Conservation (phyloP, 2,888 invertebrate genomes). For the Pseudococcus viburni region DNA sequence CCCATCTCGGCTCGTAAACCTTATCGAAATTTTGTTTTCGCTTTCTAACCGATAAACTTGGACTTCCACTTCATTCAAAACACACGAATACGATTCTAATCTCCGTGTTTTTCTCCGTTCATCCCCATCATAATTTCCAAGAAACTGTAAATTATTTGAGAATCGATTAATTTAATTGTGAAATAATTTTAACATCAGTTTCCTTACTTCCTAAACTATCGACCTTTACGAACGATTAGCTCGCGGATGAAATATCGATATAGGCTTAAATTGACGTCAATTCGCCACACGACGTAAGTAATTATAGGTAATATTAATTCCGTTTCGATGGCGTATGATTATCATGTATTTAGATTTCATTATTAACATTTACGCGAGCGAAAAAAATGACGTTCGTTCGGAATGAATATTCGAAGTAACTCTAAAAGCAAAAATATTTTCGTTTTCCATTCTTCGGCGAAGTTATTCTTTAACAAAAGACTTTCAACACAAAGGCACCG, state of each 20-base stretch:
- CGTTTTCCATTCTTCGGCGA: neutral
- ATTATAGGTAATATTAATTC: constrained; percentile 9
- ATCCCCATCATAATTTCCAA: neutral
- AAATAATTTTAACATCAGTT: neutral
- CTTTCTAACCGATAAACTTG: neutral
- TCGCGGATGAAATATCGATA: neutral
- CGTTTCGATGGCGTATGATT: neutral
- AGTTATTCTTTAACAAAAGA: neutral
- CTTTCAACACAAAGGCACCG: neutral
- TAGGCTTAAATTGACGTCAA: constrained; percentile 58
- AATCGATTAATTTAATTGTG: neutral
- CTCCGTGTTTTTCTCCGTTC: neutral
- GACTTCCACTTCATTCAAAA: neutral
- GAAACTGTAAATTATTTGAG: constrained; percentile 4
- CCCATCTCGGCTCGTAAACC: neutral
- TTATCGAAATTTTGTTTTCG: constrained; percentile 13
- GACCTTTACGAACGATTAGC: constrained; percentile 21
- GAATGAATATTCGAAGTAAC: neutral
- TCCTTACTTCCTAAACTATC: constrained; percentile 32
- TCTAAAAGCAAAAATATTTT: neutral
- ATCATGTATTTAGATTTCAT: constrained; percentile 2
- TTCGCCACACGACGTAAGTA: constrained; percentile 27
- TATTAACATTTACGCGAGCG: constrained; percentile 20
- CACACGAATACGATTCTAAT: neutral
- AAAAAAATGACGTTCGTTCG: constrained; percentile 5